Base-by-base conservation (phyloP, 1,140 invertebrate genomes). In the Solenopsis fugax region DNA sequence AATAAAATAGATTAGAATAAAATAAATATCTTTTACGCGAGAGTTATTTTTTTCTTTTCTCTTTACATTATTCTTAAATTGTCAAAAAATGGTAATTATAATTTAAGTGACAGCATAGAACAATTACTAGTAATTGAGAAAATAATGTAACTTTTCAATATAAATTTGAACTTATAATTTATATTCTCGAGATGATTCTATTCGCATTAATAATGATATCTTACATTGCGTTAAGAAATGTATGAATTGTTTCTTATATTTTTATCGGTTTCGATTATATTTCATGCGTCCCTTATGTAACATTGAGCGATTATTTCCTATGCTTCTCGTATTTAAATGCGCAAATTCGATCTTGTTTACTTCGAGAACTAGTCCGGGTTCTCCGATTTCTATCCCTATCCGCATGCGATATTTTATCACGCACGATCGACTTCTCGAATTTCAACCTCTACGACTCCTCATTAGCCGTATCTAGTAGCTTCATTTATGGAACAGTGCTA, bases 321-420 rank as follows among this genome's bases (percentile, higher is more conserved):
- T 48, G 0, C n/a, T 82, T 45, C 75, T 52, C 75, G 18, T 52
- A 4, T 34, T 54, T 75, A 71, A 56, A 88, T 81, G 48, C 65
- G 58, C 58, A 60, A 91, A 91, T 88, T 34, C 87, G 80, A 90
- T 89, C 90, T 82, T 90, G 89, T 90, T 91, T 90, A 89, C 58
- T 64, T 52, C 71, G 72, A 52, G 78, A 71, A 34, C 54, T 48
- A 18, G 84, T 56, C 87, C 62, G 56, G 41, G 9, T 86, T 71
- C 78, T 75, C 86, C 71, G 77, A 76, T 56, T 72, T 21, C n/a
- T n/a, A n/a, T n/a, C 18, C 64, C 12, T 64, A n/a, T 54, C 37
- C 67, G 12, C 60, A 29, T 52, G 12, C 10, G 90, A 88, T 78
- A 90, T 90, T 89, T 71, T 81, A 91, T 89, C 60, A 34, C 45